Evolutionary conservation across 1,140 invertebrate genomes (phyloP), one percentile per base, ranked within the genome.

Genomic region (Schlechtendalia chinensis): DNA sequence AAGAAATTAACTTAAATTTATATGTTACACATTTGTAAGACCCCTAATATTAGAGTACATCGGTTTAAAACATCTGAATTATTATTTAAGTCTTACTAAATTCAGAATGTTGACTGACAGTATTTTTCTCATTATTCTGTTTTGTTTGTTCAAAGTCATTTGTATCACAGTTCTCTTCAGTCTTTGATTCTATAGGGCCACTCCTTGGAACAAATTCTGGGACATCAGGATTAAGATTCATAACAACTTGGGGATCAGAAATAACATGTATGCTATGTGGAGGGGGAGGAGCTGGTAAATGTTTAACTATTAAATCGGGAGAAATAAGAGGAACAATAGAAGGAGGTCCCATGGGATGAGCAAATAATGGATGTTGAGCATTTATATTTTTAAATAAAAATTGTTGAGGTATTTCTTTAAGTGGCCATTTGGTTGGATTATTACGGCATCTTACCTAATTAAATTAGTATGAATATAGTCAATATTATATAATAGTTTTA

Each of bases 191-290:
- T 32, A 63, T 47, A 12, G 53, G 53, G 12, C 80, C 53, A 79
- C 45, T 72, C 14, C 58, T 82, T 3, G 94, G 93, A 81, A 95
- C 87, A 86, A 95, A 95, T 87, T 94, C 93, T 19, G 93, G 92
- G 24, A 95, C 93, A 86, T 95, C 90, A 8, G 93, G 93, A 87
- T 96, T 95, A 59, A 96, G 87, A 82, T 88, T 89, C 24, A 92
- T 91, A 39, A 84, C 83, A 67, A 22, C 39, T 22, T 59, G 81
- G 10, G 29, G 71, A 65, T 72, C 69, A 17, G 72, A 54, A 47
- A 75, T 29, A 27, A 74, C n/a, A 22, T 65, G 71, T 27, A 74
- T 74, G 84, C 89, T 88, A 50, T 91, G 91, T 83, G 91, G 83
- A 29, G 91, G 91, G 16, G 91, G 91, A 59, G 89, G 88, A 12